phyloP scores from a whole-genome alignment of 2,113 vertebrate species.

The Gorsachius goisagi region DNA sequence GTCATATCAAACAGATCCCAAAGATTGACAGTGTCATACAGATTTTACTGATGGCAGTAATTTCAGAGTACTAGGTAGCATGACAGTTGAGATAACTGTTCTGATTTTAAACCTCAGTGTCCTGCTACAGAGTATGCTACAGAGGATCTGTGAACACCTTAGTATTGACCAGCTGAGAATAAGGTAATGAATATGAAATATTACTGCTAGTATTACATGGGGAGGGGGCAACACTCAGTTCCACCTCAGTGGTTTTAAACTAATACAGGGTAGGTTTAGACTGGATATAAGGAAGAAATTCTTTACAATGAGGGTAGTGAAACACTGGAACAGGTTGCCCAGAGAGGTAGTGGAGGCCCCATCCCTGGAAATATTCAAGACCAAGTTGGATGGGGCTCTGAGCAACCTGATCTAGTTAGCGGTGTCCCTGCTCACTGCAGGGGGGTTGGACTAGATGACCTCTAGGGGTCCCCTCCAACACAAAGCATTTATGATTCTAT shows the following conservation, averaged over 20 bases:
- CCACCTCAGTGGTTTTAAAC: neutral
- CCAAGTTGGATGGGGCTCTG: too few relatives aligned
- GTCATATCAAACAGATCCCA: neutral
- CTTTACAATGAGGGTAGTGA: too few relatives aligned
- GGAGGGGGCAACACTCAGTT: neutral
- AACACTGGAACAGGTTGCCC: too few relatives aligned
- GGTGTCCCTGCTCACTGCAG: too few relatives aligned
- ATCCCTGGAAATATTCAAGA: too few relatives aligned
- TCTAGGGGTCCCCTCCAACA: too few relatives aligned
- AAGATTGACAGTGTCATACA: neutral
- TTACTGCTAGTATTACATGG: accelerated
- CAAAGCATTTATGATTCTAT: too few relatives aligned
- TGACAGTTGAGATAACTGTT: neutral
- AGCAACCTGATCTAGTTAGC: too few relatives aligned
- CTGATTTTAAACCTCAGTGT: neutral
- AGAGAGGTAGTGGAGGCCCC: too few relatives aligned
- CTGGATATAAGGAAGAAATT: too few relatives aligned
- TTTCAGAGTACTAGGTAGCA: neutral
- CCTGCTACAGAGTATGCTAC: neutral
- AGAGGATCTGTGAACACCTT: neutral
- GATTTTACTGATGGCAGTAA: neutral
- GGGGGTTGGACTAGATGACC: too few relatives aligned
- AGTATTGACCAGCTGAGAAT: neutral
- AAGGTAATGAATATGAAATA: neutral
- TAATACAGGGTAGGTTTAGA: too few relatives aligned